Evolutionary conservation across 1,140 invertebrate genomes (phyloP), one percentile per base, ranked within the genome.

Genomic region (Magallana angulata): DNA sequence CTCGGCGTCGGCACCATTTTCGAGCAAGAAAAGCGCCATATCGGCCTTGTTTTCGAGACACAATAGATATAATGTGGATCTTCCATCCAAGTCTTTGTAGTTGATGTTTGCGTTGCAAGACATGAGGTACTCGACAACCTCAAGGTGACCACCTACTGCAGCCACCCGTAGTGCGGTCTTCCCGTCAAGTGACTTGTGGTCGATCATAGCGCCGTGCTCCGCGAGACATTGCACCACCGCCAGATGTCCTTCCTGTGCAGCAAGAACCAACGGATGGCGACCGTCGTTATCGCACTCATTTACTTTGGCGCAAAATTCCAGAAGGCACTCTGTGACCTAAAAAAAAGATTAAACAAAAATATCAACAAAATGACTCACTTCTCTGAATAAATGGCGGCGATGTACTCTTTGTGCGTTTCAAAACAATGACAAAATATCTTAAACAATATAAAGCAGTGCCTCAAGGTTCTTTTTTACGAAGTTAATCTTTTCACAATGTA

Each of bases 231-330:
- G 59, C 7, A 94, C 92, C 12, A 94, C 92, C 7, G 91, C 82
- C 62, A 93, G 57, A 84, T 95, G 94, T 24, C 94, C 94, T 89
- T 95, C 94, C 84, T 94, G 94, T 2, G 94, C 93, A n/a, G 93
- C 93, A 57, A 94, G 91, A 68, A 94, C 92, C n/a, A 95, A 90
- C 12, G 94, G 91, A 85, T 92, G 91, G 0, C 94, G 92, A 48
- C 97, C 96, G 24, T 97, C 97, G 57, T 95, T 99, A 94, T 99
- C 98, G 7, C 97, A 96, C 92, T 98, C 98, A 91, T 98, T 97
- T 3, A 98, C 96, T 93, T 98, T 97, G 0, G 98, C 98, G 0
- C 98, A 98, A n/a, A 97, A 97, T 92, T 98, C 98, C 0, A 99
- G 93, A 24, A 99, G 94, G 11, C 97, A 97, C 89, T 98, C 85